A percentile compares a stretch with the other conserved stretches of the same genome.
Conservation (phyloP, 2,888 invertebrate species). For the Cheilosia vulpina region DNA sequence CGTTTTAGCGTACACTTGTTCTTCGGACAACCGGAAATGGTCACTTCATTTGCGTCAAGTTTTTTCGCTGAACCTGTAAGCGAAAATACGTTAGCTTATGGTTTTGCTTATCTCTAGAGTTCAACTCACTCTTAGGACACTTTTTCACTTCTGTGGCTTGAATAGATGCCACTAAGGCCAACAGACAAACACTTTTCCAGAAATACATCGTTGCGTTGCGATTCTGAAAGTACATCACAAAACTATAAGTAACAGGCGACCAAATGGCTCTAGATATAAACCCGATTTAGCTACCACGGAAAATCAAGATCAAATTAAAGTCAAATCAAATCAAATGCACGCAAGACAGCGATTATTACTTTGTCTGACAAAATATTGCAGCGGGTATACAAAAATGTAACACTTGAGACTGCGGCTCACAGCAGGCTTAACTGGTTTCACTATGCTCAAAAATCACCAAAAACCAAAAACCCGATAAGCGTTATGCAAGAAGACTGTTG, state of each 20-base stretch:
- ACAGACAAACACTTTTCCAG: constrained; percentile 52
- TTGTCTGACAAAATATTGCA: not conserved
- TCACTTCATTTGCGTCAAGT: constrained; percentile 84
- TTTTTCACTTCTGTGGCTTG: constrained; percentile 67
- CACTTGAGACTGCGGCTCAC: constrained; percentile 30
- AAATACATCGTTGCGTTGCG: constrained; percentile 38
- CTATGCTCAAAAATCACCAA: not conserved
- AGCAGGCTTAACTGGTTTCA: constrained; percentile 52
- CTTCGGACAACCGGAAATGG: constrained; percentile 86
- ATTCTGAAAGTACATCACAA: constrained; percentile 33
- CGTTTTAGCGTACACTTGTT: constrained; percentile 88
- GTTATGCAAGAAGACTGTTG: constrained; percentile 42
- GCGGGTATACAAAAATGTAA: not conserved
- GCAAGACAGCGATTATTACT: not conserved
- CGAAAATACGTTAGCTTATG: constrained; percentile 56
- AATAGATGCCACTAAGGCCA: constrained; percentile 48
- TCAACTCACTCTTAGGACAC: constrained; percentile 65
- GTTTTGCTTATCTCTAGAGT: not conserved
- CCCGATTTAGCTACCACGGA: not conserved
- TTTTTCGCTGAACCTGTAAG: constrained; percentile 83
- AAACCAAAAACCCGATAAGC: constrained; percentile 12
- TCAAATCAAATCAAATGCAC: not conserved
- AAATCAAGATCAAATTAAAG: not conserved
- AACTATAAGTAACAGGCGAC: constrained; percentile 4
- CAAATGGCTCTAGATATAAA: not conserved